Conservation (phyloP, 1,140 invertebrate species). For the Aphidius gifuensis region DNA sequence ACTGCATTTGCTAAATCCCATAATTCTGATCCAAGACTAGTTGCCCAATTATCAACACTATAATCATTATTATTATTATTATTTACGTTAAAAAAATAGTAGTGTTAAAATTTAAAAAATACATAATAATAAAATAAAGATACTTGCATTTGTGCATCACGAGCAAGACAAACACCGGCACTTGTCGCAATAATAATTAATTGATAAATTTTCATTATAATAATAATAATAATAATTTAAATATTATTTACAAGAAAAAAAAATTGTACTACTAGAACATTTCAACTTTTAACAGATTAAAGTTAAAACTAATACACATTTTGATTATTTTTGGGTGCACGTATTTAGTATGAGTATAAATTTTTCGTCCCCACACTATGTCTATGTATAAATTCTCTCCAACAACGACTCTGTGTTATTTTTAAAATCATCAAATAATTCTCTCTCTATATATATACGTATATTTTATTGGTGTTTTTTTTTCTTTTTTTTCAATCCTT, state of each 20-base stretch:
- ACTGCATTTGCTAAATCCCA: constrained; percentile 61
- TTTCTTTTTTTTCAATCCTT: background rate
- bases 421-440: no score
- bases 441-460: background rate
- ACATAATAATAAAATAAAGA: constrained; percentile 6
- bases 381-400: no score
- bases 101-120: background rate
- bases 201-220: constrained; percentile 20
- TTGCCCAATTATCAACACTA: constrained; percentile 62
- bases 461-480: constrained; percentile 9
- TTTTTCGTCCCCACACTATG: no score
- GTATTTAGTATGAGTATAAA: no score
- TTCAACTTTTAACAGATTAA: no score
- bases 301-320: no score
- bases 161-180: constrained; percentile 30
- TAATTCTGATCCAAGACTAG: constrained; percentile 60
- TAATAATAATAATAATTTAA: background rate
- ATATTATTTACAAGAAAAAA: no score
- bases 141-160: constrained; percentile 39
- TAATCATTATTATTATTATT: constrained; percentile 17
- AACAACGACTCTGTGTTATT: no score
- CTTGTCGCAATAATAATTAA: background rate
- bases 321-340: no score
- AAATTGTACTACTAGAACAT: no score
- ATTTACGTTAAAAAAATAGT: constrained; percentile 4